phyloP scores from a whole-genome alignment of 2,888 invertebrate genomes.

The Caenorhabditis parvicauda region DNA sequence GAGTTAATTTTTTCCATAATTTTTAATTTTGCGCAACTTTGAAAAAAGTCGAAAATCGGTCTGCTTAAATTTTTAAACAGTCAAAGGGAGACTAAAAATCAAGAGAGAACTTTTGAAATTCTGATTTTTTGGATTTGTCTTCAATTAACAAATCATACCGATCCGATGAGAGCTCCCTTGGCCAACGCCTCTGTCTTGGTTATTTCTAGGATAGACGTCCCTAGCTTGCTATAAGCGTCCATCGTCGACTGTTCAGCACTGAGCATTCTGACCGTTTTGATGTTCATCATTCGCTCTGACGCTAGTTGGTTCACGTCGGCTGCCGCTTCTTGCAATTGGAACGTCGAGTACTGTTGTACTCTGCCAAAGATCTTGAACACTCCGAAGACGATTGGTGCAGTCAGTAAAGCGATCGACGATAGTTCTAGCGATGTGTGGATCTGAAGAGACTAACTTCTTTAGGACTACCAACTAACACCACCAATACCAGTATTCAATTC shows the following conservation, averaged over 20 bases:
- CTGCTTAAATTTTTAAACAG: too few species aligned
- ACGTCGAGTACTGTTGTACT: conserved; percentile 80
- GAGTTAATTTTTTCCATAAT: neutral
- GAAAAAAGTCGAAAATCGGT: too few species aligned
- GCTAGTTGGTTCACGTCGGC: conserved; percentile 69
- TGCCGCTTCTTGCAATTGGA: conserved; percentile 71
- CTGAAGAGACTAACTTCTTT: too few species aligned
- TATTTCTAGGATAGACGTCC: conserved; percentile 75
- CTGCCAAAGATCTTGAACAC: conserved; percentile 73
- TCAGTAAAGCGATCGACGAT: conserved; percentile 18
- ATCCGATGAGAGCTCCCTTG: conserved; percentile 83
- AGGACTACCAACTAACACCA: too few species aligned
- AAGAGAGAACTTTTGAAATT: too few species aligned
- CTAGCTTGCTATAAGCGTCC: conserved; percentile 71
- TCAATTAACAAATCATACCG: conserved; percentile 66
- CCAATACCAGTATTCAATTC: too few species aligned
- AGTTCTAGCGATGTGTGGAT: conserved; percentile 22
- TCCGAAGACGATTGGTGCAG: conserved; percentile 77
- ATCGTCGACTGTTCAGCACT: conserved; percentile 81
- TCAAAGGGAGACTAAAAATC: too few species aligned
- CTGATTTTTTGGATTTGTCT: too few species aligned
- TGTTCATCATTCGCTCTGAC: conserved; percentile 77
- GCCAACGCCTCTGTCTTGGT: conserved; percentile 82
- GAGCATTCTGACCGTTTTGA: conserved; percentile 88
- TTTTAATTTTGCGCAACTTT: too few species aligned